Conservation (phyloP, 2,888 invertebrate species). For the Cancer borealis region DNA sequence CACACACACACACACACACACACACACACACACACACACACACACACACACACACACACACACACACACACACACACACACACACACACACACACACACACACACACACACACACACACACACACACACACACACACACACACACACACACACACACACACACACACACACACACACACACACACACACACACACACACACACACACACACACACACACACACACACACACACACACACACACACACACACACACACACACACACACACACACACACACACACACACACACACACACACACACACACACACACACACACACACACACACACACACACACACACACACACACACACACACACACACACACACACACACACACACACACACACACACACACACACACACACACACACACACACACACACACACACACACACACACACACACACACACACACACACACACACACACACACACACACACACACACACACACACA, state of each 20-base stretch:
- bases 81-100: not conserved
- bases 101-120: not conserved
- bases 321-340: not conserved
- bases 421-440: not conserved
- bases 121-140: not conserved
- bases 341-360: not conserved
- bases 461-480: not conserved
- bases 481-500: slow-evolving; percentile 12
- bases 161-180: not conserved
- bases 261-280: not conserved
- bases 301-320: not conserved
- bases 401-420: not conserved
- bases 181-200: not conserved
- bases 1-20: not conserved
- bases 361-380: not conserved
- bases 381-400: not conserved
- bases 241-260: not conserved
- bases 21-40: not conserved
- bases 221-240: not conserved
- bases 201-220: not conserved
- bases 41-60: slow-evolving; percentile 12
- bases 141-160: slow-evolving; percentile 6
- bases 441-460: not conserved
- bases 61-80: not conserved
- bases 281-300: not conserved